A percentile compares a stretch with the other conserved stretches of the same genome.
Evolutionary conservation across 2,113 vertebrate species (phyloP).

Genomic region (Chascanopsetta lugubris): DNA sequence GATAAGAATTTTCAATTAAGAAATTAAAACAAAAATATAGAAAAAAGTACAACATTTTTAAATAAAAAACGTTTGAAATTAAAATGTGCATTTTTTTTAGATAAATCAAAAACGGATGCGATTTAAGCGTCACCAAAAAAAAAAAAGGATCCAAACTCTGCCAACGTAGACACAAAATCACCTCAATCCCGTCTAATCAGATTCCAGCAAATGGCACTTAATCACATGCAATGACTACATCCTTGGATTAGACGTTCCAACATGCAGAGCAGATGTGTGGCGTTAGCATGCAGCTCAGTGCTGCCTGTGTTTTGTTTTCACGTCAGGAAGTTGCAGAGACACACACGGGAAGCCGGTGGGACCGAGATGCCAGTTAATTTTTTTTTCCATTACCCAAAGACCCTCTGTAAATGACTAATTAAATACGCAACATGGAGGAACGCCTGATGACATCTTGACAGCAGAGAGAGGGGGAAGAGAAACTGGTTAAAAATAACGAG

Average conservation of each 20-base stretch:
- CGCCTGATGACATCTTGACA: slow-evolving; percentile 27
- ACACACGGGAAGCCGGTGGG: slow-evolving; percentile 27
- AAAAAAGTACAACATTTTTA: too few species aligned
- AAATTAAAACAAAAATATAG: too few species aligned
- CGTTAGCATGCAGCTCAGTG: slow-evolving; percentile 36
- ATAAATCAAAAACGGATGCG: too few species aligned
- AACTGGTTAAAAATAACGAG: too few species aligned
- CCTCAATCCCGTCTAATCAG: slow-evolving; percentile 31
- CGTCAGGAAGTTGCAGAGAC: slow-evolving; percentile 59
- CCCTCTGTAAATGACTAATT: slow-evolving; percentile 60
- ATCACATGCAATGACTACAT: too few species aligned
- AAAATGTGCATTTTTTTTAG: too few species aligned
- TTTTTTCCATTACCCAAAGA: slow-evolving; percentile 57
- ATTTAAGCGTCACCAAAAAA: too few species aligned
- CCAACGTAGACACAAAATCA: background rate
- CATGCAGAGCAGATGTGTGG: slow-evolving; percentile 56
- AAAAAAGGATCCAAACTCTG: slow-evolving; percentile 1
- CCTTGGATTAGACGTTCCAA: slow-evolving; percentile 30
- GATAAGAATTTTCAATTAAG: too few species aligned
- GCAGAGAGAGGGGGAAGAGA: slow-evolving; percentile 21
- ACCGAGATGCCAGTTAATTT: slow-evolving; percentile 39
- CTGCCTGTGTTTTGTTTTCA: slow-evolving; percentile 54
- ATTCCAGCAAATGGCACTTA: too few species aligned
- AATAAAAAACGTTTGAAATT: too few species aligned
- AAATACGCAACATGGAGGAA: slow-evolving; percentile 54